Base-by-base conservation (phyloP, 1,140 invertebrate genomes). In the Bilobella aurantiaca region DNA sequence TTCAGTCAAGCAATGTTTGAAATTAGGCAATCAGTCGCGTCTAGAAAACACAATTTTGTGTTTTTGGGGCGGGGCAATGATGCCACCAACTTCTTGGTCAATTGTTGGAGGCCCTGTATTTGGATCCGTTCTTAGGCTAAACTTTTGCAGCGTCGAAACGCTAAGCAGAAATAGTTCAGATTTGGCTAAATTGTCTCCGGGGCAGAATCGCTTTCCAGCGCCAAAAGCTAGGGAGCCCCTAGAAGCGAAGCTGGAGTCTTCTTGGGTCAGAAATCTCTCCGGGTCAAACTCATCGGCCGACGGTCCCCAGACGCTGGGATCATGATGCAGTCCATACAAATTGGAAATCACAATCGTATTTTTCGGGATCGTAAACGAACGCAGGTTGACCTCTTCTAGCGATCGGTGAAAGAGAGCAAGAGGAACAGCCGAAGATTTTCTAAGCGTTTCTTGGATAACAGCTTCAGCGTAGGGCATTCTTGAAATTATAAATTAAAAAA, bases 401-500 rank as follows among this genome's bases (percentile, higher is more conserved):
- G 31, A 27, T 14, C 31, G 27, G 58, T 59, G 58, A 59, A 59
- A 59, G 3, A 59, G 28, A 29, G 28, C 58, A 3, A 59, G 21
- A 3, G 58, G 58, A 27, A 59, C 31, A 14, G 23, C 31, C 3
- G 58, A 59, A 3, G 58, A 59, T 29, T 27, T 59, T 14, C 58
- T 21, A 29, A 59, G 31, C 8, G 31, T 59, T 23, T 59, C 58
- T 59, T 59, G 58, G 18, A 59, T 59, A 8, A 59, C 58, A 23
- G 58, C 58, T 23, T 59, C 58, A 18, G 58, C 31, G 27, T 59
- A 59, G 3, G 31, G 28, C 58, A 59, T 59, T 27, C 58, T 59
- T 5, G 23, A 53, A 53, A 53, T 18, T 53, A 5, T 12, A 42
- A 53, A 53, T 8, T 53, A 53, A 53, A 53, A 53, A 53, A 53